Percentiles rank a stretch among this genome's conserved stretches.
These are phyloP conservation scores for Tringa solitaria DNA, from an alignment of 2,113 vertebrate species.

Conservation along the genomic window DNA sequence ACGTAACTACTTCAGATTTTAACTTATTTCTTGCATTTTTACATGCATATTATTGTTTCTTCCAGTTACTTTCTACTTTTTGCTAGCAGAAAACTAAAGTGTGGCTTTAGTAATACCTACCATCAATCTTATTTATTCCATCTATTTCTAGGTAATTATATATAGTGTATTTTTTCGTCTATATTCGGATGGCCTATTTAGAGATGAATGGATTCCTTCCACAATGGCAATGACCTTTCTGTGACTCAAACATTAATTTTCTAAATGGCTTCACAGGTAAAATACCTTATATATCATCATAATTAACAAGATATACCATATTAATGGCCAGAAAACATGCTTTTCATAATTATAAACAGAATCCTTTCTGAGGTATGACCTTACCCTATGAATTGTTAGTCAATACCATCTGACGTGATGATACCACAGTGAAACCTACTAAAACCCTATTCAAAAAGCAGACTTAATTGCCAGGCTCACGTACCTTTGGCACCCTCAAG, in stretches of 20 bases:
- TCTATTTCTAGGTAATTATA: slow-evolving; percentile 47
- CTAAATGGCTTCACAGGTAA: slow-evolving; percentile 39
- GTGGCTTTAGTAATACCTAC: not conserved
- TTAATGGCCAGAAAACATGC: slow-evolving; percentile 1
- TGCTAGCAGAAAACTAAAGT: not conserved
- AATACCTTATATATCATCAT: slow-evolving; percentile 38
- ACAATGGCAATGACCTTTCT: slow-evolving; percentile 43
- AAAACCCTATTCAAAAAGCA: not conserved
- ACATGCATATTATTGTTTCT: not conserved
- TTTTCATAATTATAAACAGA: slow-evolving; percentile 31
- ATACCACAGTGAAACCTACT: not conserved
- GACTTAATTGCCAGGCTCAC: not conserved
- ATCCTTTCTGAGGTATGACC: not conserved
- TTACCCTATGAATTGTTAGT: not conserved
- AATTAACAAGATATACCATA: slow-evolving; percentile 31
- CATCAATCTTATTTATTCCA: slow-evolving; percentile 49
- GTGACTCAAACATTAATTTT: slow-evolving; percentile 55
- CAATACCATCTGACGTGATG: not conserved
- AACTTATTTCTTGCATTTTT: not conserved
- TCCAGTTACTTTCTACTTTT: not conserved
- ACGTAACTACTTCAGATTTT: not conserved
- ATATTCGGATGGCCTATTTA: not conserved
- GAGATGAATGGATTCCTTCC: slow-evolving; percentile 36
- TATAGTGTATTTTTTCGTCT: slow-evolving; percentile 33
- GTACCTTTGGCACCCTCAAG: not conserved